These are phyloP conservation scores for Ictalurus punctatus DNA, from an alignment of 2,113 vertebrate genomes.

Conservation along the genomic window DNA sequence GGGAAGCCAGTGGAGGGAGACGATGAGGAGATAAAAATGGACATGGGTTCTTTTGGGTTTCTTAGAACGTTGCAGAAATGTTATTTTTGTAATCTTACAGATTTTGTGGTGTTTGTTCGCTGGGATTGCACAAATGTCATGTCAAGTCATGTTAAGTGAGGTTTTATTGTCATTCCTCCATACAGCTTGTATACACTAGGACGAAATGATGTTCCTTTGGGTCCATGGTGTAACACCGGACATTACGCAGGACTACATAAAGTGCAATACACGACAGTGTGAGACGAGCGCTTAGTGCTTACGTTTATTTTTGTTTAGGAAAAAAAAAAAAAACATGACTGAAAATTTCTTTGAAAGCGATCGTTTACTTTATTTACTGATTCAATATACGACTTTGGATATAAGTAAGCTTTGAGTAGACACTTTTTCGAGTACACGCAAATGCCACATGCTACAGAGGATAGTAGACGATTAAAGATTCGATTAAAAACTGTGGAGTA, in stretches of 20 bases:
- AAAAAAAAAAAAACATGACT: neutral
- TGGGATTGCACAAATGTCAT: neutral
- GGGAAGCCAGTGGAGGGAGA: too few relatives aligned
- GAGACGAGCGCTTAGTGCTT: too few relatives aligned
- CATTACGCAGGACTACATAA: too few relatives aligned
- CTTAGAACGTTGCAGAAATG: neutral
- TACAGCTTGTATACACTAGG: too few relatives aligned
- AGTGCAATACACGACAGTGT: too few relatives aligned
- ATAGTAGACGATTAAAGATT: neutral
- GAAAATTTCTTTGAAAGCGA: neutral
- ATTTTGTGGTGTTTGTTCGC: neutral
- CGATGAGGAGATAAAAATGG: too few relatives aligned
- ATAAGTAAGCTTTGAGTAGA: neutral
- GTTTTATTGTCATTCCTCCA: too few relatives aligned
- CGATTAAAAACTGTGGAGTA: neutral
- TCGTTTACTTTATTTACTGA: neutral
- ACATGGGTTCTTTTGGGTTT: neutral
- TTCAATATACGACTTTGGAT: neutral
- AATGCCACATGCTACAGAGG: too few relatives aligned
- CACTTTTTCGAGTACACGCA: neutral
- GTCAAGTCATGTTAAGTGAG: too few relatives aligned
- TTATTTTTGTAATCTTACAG: neutral
- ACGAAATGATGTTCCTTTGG: too few relatives aligned
- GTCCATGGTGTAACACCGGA: too few relatives aligned
- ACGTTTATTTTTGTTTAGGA: neutral